Percentiles rank a stretch among this genome's conserved stretches.
These are phyloP conservation scores for Ptychoptera albimana DNA, from an alignment of 2,888 invertebrate genomes.

Conservation along the genomic window DNA sequence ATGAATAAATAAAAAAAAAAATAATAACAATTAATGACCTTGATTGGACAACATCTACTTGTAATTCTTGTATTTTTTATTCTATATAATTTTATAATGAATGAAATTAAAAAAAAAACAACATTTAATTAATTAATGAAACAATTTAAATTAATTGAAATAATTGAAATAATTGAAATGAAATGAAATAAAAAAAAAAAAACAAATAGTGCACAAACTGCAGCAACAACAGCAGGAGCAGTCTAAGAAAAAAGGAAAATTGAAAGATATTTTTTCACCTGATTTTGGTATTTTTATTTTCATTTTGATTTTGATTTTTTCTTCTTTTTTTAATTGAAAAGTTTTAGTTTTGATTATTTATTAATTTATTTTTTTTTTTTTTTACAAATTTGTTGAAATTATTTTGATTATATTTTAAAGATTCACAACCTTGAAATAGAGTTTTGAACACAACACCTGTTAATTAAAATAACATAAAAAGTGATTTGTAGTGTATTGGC, in stretches of 20 bases:
- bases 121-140: too few species aligned
- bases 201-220: slow-evolving; percentile 6
- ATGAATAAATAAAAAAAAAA: too few species aligned
- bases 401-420: not conserved
- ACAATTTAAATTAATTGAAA: too few species aligned
- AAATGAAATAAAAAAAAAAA: slow-evolving; percentile 1
- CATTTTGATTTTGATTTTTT: slow-evolving; percentile 4
- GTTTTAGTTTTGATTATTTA: not conserved
- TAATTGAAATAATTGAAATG: too few species aligned
- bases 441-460: too few species aligned
- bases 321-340: not conserved
- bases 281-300: slow-evolving; percentile 51
- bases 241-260: slow-evolving; percentile 68
- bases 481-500: too few species aligned
- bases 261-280: slow-evolving; percentile 73
- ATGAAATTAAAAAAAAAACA: too few species aligned
- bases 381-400: not conserved
- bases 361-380: not conserved
- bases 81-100: too few species aligned
- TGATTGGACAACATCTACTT: too few species aligned
- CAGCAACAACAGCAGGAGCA: slow-evolving; percentile 57
- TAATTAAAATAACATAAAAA: too few species aligned
- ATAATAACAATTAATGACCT: too few species aligned
- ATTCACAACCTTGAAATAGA: not conserved
- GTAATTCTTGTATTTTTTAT: too few species aligned